These are phyloP conservation scores for Botrylloides violaceus DNA, from an alignment of 23 tunicate species.

Conservation along the genomic window DNA sequence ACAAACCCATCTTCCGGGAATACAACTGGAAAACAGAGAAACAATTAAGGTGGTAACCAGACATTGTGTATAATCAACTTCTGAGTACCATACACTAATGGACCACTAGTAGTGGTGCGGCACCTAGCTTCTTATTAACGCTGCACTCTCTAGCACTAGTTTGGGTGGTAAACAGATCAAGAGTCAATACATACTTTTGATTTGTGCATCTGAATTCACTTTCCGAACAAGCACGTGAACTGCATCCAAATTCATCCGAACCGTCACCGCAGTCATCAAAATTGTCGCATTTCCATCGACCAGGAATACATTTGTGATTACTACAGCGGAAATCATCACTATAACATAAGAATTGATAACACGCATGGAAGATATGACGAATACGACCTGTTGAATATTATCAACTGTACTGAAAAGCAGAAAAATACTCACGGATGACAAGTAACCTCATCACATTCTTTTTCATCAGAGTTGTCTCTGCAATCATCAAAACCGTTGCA, in stretches of 20 bases:
- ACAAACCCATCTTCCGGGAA: slow-evolving; percentile 69
- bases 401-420: slow-evolving; percentile 18
- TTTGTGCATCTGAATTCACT: slow-evolving; percentile 80
- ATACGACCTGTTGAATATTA: too few relatives aligned
- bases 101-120: not conserved
- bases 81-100: too few relatives aligned
- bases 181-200: too few relatives aligned
- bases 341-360: not conserved
- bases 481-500: slow-evolving; percentile 77
- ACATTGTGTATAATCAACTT: too few relatives aligned
- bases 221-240: slow-evolving; percentile 62
- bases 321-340: slow-evolving; percentile 58
- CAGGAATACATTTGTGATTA: slow-evolving; percentile 54
- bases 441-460: slow-evolving; percentile 24
- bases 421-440: slow-evolving; percentile 59
- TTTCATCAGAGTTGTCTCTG: slow-evolving; percentile 67
- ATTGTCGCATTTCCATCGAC: slow-evolving; percentile 54
- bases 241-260: slow-evolving; percentile 58
- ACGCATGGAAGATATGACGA: too few relatives aligned
- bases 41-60: too few relatives aligned
- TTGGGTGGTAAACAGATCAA: too few relatives aligned
- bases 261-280: slow-evolving; percentile 45
- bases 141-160: too few relatives aligned
- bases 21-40: slow-evolving; percentile 45
- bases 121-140: not conserved